Evolutionary conservation across 2,113 vertebrate genomes (phyloP).

Genomic region (Corythornis madagascariensis): DNA sequence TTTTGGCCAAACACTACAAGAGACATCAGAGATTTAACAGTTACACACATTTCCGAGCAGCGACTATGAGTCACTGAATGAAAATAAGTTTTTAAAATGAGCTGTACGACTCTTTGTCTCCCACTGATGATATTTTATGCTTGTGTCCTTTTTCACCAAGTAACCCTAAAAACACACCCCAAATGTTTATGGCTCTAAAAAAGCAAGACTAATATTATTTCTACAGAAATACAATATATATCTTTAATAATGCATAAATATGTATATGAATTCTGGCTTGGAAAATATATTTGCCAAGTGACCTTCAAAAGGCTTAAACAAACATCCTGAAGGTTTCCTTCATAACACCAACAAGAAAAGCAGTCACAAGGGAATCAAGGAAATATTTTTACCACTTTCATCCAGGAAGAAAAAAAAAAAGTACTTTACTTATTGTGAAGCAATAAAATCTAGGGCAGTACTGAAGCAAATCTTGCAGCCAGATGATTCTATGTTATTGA

Average conservation of each 20-base stretch:
- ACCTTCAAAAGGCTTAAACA: slow-evolving; percentile 5
- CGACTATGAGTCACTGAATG: neutral
- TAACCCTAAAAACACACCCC: neutral
- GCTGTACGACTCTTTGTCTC: neutral
- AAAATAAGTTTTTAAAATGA: neutral
- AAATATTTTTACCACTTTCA: slow-evolving; percentile 7
- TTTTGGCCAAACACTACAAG: neutral
- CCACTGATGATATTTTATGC: neutral
- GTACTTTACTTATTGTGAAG: slow-evolving; percentile 10
- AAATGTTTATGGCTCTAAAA: neutral
- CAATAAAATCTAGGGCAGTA: slow-evolving; percentile 37
- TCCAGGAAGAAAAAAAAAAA: neutral
- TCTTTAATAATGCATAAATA: neutral
- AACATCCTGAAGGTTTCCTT: slow-evolving; percentile 9
- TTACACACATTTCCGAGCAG: neutral
- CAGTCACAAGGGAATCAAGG: slow-evolving; percentile 13
- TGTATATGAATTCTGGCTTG: accelerated
- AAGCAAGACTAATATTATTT: neutral
- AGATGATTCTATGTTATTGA: slow-evolving; percentile 14
- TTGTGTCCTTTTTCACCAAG: neutral
- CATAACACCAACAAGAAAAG: neutral
- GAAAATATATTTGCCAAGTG: neutral
- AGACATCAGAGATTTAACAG: neutral
- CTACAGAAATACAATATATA: neutral
- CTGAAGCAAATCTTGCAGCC: neutral